Conservation (phyloP, 2,113 vertebrate genomes). For the human region GRCh38 chr15:90514501-90515000, state of each 20-base stretch:
- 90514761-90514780: not conserved
- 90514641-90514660: no score
- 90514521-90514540: no score
- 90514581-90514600: no score
- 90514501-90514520: no score
- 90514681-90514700: no score
- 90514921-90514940: not conserved
- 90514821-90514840: not conserved
- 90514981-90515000: not conserved
- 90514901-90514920: not conserved
- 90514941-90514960: not conserved
- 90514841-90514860: not conserved
- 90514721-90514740: not conserved
- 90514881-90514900: not conserved
- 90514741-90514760: not conserved
- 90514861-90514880: not conserved
- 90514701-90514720: no score
- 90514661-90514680: no score
- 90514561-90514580: no score
- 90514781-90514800: not conserved
- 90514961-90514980: not conserved
- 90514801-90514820: not conserved
- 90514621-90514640: no score
- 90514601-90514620: no score
- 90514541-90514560: no score